Conservation (phyloP, 2,113 vertebrate genomes). For the Anguilla japonica region DNA sequence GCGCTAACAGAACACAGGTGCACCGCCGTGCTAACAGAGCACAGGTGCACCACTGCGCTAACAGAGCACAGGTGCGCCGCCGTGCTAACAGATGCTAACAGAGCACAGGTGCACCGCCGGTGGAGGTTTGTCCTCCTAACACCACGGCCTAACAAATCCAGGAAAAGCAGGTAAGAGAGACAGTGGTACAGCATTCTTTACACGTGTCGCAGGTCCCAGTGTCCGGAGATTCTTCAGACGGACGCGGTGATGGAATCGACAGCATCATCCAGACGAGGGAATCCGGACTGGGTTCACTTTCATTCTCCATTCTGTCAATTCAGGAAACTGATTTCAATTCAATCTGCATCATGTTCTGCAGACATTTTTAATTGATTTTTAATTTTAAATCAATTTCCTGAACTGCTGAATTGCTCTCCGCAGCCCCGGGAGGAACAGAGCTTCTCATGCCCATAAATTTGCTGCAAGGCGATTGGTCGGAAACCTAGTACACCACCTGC, state of each 20-base stretch:
- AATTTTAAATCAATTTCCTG: neutral
- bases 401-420: no score
- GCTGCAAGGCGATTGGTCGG: neutral
- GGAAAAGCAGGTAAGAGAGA: neutral
- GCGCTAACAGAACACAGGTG: no score
- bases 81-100: no score
- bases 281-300: neutral
- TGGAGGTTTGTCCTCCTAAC: constrained; percentile 22
- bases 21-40: constrained; percentile 56
- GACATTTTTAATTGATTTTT: no score
- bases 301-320: neutral
- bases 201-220: neutral
- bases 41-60: constrained; percentile 39
- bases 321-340: neutral
- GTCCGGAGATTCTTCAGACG: neutral
- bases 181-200: constrained; percentile 5
- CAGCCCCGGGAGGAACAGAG: no score
- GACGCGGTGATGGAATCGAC: neutral
- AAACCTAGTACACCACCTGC: neutral
- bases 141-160: neutral
- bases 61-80: constrained; percentile 42
- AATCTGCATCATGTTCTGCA: no score
- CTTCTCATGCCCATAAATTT: neutral
- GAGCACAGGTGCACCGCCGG: neutral
- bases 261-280: neutral